Conservation (phyloP, 1,140 invertebrate species). For the Bombyx mandarina region DNA sequence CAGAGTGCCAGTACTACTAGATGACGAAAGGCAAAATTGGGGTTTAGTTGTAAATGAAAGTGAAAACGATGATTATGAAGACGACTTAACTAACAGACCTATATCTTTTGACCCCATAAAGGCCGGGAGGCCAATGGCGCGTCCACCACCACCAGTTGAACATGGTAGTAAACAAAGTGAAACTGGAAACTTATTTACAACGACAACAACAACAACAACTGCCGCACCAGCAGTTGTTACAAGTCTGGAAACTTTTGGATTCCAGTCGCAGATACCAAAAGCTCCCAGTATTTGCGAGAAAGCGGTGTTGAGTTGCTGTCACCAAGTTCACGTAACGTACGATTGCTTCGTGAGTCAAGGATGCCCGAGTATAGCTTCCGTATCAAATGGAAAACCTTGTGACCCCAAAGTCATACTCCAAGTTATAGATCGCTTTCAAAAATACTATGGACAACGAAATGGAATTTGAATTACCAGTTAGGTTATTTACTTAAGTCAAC, state of each 20-base stretch:
- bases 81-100: constrained; percentile 16
- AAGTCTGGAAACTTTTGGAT: neutral
- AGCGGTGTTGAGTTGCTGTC: constrained; percentile 79
- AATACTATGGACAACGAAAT: constrained; percentile 48
- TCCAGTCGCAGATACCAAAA: neutral
- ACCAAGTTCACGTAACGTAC: constrained; percentile 45
- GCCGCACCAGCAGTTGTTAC: neutral
- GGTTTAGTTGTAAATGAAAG: constrained; percentile 22
- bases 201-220: constrained; percentile 3
- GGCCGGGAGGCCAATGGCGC: constrained; percentile 14
- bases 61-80: constrained; percentile 15
- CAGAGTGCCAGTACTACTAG: constrained; percentile 28
- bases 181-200: constrained; percentile 3
- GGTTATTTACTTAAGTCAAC: neutral
- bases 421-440: constrained; percentile 63
- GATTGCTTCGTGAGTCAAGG: constrained; percentile 77
- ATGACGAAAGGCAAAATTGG: constrained; percentile 37
- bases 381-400: constrained; percentile 74
- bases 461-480: neutral
- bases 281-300: constrained; percentile 73
- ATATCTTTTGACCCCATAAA: constrained; percentile 26
- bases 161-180: constrained; percentile 18
- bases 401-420: constrained; percentile 61
- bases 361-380: constrained; percentile 76
- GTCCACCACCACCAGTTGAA: constrained; percentile 23